Evolutionary conservation across 1,140 invertebrate genomes (phyloP).

Genomic region (Parasteatoda tepidariorum): DNA sequence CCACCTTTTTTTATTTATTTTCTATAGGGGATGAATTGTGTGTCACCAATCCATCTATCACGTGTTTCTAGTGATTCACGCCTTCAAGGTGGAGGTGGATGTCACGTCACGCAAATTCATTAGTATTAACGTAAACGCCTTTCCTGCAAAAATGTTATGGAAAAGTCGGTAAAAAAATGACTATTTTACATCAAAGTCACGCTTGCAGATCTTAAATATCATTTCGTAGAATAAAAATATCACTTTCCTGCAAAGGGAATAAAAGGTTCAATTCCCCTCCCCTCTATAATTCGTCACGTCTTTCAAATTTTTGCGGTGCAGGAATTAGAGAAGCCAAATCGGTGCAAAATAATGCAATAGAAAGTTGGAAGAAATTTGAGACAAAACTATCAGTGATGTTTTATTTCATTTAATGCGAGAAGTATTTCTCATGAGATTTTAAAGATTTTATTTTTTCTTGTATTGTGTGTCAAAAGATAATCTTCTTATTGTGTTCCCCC

Average conservation of each 20-base stretch:
- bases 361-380: too few species aligned
- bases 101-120: conserved; percentile 52
- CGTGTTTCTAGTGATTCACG: conserved; percentile 42
- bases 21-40: conserved; percentile 21
- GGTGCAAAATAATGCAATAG: too few species aligned
- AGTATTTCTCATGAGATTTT: too few species aligned
- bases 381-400: too few species aligned
- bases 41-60: conserved; percentile 58
- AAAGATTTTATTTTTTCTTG: too few species aligned
- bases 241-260: conserved; percentile 2
- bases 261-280: conserved; percentile 21
- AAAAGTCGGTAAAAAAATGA: not conserved
- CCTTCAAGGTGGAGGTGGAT: conserved; percentile 47
- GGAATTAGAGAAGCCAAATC: not conserved
- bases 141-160: conserved; percentile 34
- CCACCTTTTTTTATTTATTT: conserved; percentile 38
- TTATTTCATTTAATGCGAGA: too few species aligned
- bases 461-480: too few species aligned
- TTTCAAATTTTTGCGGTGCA: not conserved
- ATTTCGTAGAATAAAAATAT: conserved; percentile 12
- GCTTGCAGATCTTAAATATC: not conserved
- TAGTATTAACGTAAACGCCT: conserved; percentile 50
- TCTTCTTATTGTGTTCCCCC: too few species aligned
- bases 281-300: not conserved
- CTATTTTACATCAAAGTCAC: conserved; percentile 27